phyloP scores from a whole-genome alignment of 2,113 vertebrate genomes.

The Phocoena phocoena region DNA sequence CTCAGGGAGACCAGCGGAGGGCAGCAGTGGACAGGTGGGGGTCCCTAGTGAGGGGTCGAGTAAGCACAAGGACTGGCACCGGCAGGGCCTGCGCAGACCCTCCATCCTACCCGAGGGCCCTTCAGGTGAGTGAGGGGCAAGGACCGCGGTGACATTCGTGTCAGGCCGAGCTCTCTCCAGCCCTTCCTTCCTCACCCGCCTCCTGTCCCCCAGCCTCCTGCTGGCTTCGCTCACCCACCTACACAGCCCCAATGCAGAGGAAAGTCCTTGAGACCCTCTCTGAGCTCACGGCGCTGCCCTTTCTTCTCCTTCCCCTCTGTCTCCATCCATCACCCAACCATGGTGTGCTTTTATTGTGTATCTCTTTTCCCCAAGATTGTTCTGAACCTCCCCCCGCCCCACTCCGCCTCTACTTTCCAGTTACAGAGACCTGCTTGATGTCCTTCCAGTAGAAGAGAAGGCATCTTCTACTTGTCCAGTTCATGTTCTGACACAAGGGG shows the following conservation, averaged over 20 bases:
- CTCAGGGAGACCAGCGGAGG: neutral
- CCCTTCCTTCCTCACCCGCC: neutral
- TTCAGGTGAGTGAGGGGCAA: neutral
- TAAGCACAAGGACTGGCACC: conserved; percentile 85
- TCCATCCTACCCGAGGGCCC: conserved; percentile 78
- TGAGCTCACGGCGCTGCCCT: fast-evolving
- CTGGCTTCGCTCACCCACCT: fast-evolving
- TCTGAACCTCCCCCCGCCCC: no score
- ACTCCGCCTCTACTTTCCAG: neutral
- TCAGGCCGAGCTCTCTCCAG: neutral
- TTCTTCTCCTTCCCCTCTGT: neutral
- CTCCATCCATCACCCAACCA: fast-evolving
- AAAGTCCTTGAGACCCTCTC: fast-evolving
- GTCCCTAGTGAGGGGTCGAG: conserved; percentile 36
- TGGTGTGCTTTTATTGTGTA: neutral
- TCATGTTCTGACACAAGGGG: neutral
- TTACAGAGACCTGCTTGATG: no score
- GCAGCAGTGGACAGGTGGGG: neutral
- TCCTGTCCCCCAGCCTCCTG: neutral
- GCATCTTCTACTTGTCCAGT: neutral
- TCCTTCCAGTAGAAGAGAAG: neutral
- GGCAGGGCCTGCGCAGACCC: conserved; percentile 82
- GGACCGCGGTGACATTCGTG: fast-evolving
- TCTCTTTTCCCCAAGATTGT: neutral
- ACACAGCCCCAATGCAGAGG: neutral